These are phyloP conservation scores for Pachypeltis micranthus DNA, from an alignment of 1,140 invertebrate genomes.

Conservation along the genomic window DNA sequence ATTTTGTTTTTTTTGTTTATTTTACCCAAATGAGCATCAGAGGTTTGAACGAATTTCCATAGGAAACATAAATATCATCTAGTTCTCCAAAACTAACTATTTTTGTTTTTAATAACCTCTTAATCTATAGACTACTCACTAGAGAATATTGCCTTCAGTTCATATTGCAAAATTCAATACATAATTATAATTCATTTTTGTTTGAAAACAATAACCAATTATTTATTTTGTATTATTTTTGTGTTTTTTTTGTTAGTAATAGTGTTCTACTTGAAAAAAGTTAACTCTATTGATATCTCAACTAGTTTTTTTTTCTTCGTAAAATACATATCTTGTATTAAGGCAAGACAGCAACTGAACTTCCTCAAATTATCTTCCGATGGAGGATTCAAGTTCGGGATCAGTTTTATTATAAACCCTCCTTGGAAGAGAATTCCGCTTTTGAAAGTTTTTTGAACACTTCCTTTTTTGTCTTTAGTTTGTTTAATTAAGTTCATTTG, in stretches of 20 bases:
- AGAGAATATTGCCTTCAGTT: slow-evolving; percentile 22
- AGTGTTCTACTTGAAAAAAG: not conserved
- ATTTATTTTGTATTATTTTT: not conserved
- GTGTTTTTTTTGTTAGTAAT: slow-evolving; percentile 8
- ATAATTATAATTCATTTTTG: not conserved
- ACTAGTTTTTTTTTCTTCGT: slow-evolving; percentile 7
- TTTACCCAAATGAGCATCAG: slow-evolving; percentile 17
- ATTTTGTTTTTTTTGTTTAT: no score
- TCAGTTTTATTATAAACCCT: not conserved
- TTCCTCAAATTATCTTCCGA: slow-evolving; percentile 3
- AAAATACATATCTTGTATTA: slow-evolving; percentile 8
- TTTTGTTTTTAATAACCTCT: not conserved
- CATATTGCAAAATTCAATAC: slow-evolving; percentile 18
- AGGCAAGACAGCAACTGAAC: slow-evolving; percentile 18
- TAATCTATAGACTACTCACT: slow-evolving; percentile 12
- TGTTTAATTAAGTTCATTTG: not conserved
- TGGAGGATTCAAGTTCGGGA: not conserved
- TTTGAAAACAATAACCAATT: not conserved
- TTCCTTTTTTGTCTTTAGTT: not conserved
- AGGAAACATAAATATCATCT: slow-evolving; percentile 17
- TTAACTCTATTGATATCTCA: not conserved
- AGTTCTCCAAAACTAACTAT: not conserved
- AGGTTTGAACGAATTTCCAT: slow-evolving; percentile 18
- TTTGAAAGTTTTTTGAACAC: not conserved
- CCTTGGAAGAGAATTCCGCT: slow-evolving; percentile 3